Evolutionary conservation across 2,888 invertebrate genomes (phyloP).

Genomic region (Neoscelio sp.): DNA sequence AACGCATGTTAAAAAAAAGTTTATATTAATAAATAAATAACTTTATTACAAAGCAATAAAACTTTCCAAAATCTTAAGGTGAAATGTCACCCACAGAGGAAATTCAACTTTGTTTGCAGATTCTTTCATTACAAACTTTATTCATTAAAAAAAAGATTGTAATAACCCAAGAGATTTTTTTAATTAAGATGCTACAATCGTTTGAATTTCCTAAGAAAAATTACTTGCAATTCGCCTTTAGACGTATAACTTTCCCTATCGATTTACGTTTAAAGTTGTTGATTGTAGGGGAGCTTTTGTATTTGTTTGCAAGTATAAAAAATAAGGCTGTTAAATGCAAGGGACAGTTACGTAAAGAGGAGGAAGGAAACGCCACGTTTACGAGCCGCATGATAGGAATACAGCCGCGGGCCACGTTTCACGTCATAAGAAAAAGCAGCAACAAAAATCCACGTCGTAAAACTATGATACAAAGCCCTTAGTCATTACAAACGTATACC

Average conservation of each 20-base stretch:
- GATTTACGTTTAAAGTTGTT: conserved; percentile 25
- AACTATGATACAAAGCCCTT: conserved; percentile 14
- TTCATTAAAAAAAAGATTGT: too few species aligned
- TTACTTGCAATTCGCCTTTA: conserved; percentile 14
- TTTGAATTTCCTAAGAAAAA: too few species aligned
- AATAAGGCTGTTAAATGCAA: conserved; percentile 25
- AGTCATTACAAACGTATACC: conserved; percentile 14
- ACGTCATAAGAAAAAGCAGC: conserved; percentile 4
- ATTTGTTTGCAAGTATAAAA: conserved; percentile 10
- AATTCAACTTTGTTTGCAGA: too few species aligned
- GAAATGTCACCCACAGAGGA: too few species aligned
- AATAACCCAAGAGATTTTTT: too few species aligned
- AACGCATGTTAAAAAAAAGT: too few species aligned
- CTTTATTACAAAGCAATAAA: too few species aligned
- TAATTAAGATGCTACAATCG: too few species aligned
- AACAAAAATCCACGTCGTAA: conserved; percentile 10
- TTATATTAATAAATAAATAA: too few species aligned
- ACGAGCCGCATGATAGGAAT: conserved; percentile 24
- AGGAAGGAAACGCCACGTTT: conserved; percentile 15
- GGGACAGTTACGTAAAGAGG: conserved; percentile 9
- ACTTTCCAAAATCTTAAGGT: too few species aligned
- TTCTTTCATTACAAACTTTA: too few species aligned
- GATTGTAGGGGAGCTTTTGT: neutral
- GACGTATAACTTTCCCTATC: neutral
- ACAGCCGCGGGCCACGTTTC: neutral